phyloP scores from a whole-genome alignment of 2,888 invertebrate genomes.

The Lutraria lutraria region DNA sequence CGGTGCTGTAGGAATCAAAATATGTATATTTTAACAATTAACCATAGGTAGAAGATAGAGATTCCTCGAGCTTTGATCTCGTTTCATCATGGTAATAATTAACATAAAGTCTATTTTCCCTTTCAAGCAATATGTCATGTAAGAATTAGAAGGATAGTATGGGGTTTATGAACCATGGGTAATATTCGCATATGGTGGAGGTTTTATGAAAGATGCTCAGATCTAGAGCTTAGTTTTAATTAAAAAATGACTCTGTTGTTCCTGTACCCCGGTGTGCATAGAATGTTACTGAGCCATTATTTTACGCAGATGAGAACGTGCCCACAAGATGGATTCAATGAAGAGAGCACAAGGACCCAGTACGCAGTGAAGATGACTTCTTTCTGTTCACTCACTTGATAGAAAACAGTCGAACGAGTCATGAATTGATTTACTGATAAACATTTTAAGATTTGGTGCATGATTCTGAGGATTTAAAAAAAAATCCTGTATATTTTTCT shows the following conservation, averaged over 20 bases:
- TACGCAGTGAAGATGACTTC: slow-evolving; percentile 46
- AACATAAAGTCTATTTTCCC: slow-evolving; percentile 71
- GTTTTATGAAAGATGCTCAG: slow-evolving; percentile 60
- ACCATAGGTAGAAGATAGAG: slow-evolving; percentile 60
- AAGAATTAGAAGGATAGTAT: slow-evolving; percentile 58
- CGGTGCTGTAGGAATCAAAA: slow-evolving; percentile 33
- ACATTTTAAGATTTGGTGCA: background rate
- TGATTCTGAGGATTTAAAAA: background rate
- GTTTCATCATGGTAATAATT: slow-evolving; percentile 66
- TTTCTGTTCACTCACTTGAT: slow-evolving; percentile 51
- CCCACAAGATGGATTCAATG: background rate
- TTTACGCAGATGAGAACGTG: slow-evolving; percentile 56
- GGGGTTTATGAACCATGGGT: slow-evolving; percentile 58
- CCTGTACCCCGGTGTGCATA: slow-evolving; percentile 58
- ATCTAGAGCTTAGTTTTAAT: slow-evolving; percentile 73
- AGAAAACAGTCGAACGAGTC: slow-evolving; percentile 63
- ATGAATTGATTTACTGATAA: slow-evolving; percentile 46
- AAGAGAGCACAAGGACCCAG: slow-evolving; percentile 28
- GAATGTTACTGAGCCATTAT: slow-evolving; percentile 67
- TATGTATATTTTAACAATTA: slow-evolving; percentile 66
- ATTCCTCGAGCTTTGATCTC: slow-evolving; percentile 64
- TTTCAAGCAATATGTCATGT: slow-evolving; percentile 66
- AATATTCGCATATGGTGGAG: slow-evolving; percentile 67
- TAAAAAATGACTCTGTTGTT: slow-evolving; percentile 71
- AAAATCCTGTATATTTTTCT: too few relatives aligned